Evolutionary conservation across 2,113 vertebrate genomes (phyloP).

Genomic region (Isichthys henryi): DNA sequence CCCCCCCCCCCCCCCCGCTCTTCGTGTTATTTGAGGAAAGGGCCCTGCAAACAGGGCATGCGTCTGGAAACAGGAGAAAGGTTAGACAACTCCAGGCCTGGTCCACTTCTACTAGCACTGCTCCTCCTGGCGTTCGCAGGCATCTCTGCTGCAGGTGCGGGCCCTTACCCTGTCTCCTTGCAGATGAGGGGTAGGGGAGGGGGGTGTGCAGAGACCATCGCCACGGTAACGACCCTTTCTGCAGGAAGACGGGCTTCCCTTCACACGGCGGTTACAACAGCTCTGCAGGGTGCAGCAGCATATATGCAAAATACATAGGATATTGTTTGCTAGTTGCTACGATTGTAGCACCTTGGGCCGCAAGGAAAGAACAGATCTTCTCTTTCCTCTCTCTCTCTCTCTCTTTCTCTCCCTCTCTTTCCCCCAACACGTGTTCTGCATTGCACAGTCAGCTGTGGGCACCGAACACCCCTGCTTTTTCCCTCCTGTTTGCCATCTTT

Average conservation of each 20-base stretch:
- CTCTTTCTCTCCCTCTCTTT: neutral
- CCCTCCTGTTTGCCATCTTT: neutral
- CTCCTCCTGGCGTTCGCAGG: neutral
- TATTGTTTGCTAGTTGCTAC: neutral
- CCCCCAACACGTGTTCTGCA: neutral
- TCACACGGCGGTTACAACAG: neutral
- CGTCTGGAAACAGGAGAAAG: constrained; percentile 5
- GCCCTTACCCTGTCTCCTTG: neutral
- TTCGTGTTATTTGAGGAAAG: neutral
- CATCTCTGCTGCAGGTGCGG: neutral
- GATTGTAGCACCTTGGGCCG: neutral
- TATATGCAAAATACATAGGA: neutral
- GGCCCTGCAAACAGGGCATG: neutral
- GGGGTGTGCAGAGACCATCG: neutral
- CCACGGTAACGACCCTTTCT: neutral
- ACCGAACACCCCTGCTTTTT: neutral
- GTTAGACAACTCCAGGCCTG: neutral
- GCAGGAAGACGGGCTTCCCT: neutral
- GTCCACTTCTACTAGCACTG: neutral
- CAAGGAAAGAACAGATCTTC: neutral
- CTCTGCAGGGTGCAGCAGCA: neutral
- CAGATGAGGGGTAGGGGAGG: neutral
- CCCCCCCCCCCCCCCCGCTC: neutral
- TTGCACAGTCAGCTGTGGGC: neutral
- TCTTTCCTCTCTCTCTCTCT: neutral